Percentiles rank a stretch among this genome's conserved stretches.
These are phyloP conservation scores for Drosophila heteroneura DNA, from an alignment of 2,888 invertebrate genomes.

Conservation along the genomic window DNA sequence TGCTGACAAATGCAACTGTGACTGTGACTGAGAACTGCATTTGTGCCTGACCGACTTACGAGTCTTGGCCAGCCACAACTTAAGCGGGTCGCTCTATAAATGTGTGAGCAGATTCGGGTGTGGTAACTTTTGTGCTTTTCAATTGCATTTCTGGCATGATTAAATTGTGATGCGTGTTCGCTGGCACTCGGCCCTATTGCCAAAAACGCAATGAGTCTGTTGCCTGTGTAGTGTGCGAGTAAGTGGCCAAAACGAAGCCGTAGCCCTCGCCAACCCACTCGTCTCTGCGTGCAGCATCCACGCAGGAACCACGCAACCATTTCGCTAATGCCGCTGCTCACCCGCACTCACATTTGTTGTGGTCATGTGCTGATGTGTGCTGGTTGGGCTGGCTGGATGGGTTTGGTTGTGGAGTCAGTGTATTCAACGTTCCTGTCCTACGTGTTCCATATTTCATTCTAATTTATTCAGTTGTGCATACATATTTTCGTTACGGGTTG, in stretches of 20 bases:
- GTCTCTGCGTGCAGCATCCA: background rate
- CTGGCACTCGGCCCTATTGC: constrained; percentile 1
- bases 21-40: constrained; percentile 19
- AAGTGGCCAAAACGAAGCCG: constrained; percentile 35
- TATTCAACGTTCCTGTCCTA: constrained; percentile 55
- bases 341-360: constrained; percentile 61
- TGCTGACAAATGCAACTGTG: constrained; percentile 25
- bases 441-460: constrained; percentile 81
- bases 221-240: constrained; percentile 45
- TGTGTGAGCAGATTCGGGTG: constrained; percentile 17
- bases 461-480: constrained; percentile 80
- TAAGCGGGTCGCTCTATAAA: constrained; percentile 51
- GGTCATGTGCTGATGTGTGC: constrained; percentile 45
- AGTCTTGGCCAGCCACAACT: constrained; percentile 17
- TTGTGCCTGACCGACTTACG: constrained; percentile 47
- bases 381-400: constrained; percentile 2
- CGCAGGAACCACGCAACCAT: constrained; percentile 24
- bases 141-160: constrained; percentile 63
- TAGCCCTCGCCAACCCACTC: background rate
- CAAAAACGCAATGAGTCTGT: constrained; percentile 65
- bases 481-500: constrained; percentile 79
- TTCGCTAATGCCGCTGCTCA: constrained; percentile 49
- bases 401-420: background rate
- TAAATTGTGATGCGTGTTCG: constrained; percentile 68
- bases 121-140: constrained; percentile 48